A percentile compares a stretch with the other conserved stretches of the same genome.
phyloP scores from a whole-genome alignment of 2,113 vertebrate species.

The Pycnonotus jocosus region DNA sequence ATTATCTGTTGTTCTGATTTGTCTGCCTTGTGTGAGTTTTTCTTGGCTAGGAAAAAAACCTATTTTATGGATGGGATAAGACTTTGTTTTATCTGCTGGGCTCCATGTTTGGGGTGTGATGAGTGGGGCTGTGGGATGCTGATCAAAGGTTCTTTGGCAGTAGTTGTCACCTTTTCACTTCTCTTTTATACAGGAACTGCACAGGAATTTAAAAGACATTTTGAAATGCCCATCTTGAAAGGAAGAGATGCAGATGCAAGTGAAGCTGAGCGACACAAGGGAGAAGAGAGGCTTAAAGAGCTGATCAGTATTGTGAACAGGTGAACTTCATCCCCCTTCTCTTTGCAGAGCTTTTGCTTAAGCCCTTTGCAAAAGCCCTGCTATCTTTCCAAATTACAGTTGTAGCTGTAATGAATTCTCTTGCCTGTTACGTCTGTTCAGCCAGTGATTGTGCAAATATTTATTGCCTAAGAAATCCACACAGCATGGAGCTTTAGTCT shows the following conservation, averaged over 20 bases:
- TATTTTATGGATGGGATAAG: neutral
- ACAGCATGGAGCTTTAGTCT: neutral
- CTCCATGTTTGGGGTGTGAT: neutral
- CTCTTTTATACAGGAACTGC: conserved; percentile 81
- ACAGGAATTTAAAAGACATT: conserved; percentile 93
- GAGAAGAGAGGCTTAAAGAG: conserved; percentile 91
- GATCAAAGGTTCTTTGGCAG: neutral
- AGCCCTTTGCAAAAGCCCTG: neutral
- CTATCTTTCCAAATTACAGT: neutral
- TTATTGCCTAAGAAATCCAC: neutral
- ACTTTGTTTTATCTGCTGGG: neutral
- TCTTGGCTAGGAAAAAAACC: neutral
- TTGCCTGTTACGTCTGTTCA: neutral
- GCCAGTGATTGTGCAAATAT: neutral
- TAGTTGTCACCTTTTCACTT: neutral
- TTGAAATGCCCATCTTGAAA: conserved; percentile 93
- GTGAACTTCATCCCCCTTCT: conserved; percentile 59
- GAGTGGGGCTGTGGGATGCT: neutral
- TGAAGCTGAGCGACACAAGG: conserved; percentile 78
- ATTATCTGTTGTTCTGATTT: neutral
- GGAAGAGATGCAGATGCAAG: conserved; percentile 90
- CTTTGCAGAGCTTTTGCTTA: neutral
- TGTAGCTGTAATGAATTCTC: neutral
- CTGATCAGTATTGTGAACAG: conserved; percentile 92
- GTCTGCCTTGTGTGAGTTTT: neutral